Evolutionary conservation across 2,797 vertebrate species (phyloP), one percentile per base, ranked within the genome.

Genomic region (Dromococcyx pavoninus): DNA sequence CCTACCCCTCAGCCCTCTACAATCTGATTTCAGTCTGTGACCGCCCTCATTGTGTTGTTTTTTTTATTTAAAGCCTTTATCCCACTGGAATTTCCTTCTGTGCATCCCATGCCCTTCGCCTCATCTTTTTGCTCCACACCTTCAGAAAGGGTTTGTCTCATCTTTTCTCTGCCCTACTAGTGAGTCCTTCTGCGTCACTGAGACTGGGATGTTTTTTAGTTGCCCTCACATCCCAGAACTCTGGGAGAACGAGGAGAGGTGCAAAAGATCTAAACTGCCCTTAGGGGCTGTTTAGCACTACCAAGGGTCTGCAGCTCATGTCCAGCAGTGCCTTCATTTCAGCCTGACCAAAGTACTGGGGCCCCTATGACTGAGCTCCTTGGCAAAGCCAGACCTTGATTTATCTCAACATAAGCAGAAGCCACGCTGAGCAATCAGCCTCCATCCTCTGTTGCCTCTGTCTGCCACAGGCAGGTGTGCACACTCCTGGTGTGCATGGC

Each of bases 201-300:
- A 35, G 9, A n/a, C 10, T 28, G 32, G 39, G 39, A n/a, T 14
- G 39, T 41, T 41, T 41, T 41, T 14, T 7, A 37, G 22, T 32
- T 66, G 32, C 9, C 24, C 19, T 10, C 13, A 17, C 25, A n/a
- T 57, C 8, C 33, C 48, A 73, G 13, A 60, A 46, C 21, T 64
- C 30, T 0, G 0, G 15, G 25, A 64, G 14, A 43, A 13, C 44
- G 21, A 76, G 39, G 39, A 65, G 25, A n/a, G 39, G 32, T 0
- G 1, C 9, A 44, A n/a, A 69, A 53, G 53, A 9, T 24, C n/a
- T 35, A 25, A 46, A 21, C n/a, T 71, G 16, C 30, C 33, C 22
- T 39, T 15, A 15, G 7, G 41, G 27, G 23, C 9, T 85, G 7
- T n/a, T 72, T 41, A 14, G 14, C 39, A 28, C 44, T 32, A 10